Evolutionary conservation across 1,140 invertebrate species (phyloP), one percentile per base, ranked within the genome.

Genomic region (Asobara japonica): DNA sequence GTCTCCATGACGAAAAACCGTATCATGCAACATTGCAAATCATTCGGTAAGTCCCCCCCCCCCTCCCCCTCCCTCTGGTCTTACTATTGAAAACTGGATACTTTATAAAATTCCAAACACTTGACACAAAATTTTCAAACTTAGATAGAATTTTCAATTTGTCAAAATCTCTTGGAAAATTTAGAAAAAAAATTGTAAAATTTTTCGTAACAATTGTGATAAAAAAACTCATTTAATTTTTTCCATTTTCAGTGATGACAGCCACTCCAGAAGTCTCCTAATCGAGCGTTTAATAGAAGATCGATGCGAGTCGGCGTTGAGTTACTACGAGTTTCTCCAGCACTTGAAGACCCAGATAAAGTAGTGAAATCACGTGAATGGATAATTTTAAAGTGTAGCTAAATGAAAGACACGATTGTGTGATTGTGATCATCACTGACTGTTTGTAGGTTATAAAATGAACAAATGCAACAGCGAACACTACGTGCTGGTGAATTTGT

Each of bases 281-380:
- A 92, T 96, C 22, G 95, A 98, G 76, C 92, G 93, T 76, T 90
- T 99, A 77, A 90, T 98, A 25, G 98, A 99, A 87, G 98, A 99
- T 88, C 90, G 97, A 80, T 93, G 94, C 74, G 97, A 99, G 86
- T 94, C 93, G 73, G 93, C 95, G 60, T 92, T 98, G 85, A 97
- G 96, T 77, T 99, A 99, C 87, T 96, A 97, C 86, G 98, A 99
- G 91, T 99, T 99, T 88, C 90, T 99, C 82, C 97, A 99, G 87
- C 96, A 98, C 88, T 89, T 99, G 71, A 96, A 97, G 87, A 92
- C 91, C 79, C 95, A 97, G 88, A 90, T 98, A 80, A 97, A 96
- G 90, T 96, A 88, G 77, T 82, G 76, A 74, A 69, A 74, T 56
- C 51, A 72, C 60, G 33, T 31, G 38, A 61, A 64, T 72, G n/a